Percentiles rank a stretch among this genome's conserved stretches.
phyloP scores from a whole-genome alignment of 1,140 invertebrate genomes.

The Venustaconcha ellipsiformis region DNA sequence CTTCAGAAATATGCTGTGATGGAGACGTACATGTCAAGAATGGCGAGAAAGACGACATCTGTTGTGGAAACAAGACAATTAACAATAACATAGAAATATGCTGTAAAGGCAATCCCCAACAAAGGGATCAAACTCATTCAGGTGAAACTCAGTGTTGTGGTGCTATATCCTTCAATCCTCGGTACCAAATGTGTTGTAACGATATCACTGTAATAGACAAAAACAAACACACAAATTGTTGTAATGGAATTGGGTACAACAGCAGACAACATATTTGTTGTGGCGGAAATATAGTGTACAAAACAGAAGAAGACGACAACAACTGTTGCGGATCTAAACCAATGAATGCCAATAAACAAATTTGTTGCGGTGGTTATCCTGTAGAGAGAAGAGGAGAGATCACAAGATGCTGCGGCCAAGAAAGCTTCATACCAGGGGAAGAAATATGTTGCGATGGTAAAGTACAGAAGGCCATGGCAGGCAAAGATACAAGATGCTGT shows the following conservation, averaged over 20 bases:
- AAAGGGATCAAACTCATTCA: neutral
- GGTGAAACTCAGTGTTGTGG: conserved; percentile 7
- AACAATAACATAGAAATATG: conserved; percentile 9
- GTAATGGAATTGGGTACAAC: conserved; percentile 7
- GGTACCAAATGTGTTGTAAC: conserved; percentile 15
- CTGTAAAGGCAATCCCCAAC: conserved; percentile 14
- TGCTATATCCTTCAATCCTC: conserved; percentile 1
- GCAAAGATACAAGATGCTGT: conserved; percentile 16
- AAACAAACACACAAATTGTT: conserved; percentile 5
- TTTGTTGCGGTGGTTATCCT: conserved; percentile 12
- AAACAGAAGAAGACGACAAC: conserved; percentile 6
- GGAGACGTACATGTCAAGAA: neutral
- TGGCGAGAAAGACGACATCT: conserved; percentile 4
- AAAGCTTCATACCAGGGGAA: neutral
- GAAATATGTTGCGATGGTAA: conserved; percentile 11
- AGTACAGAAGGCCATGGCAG: too few relatives aligned
- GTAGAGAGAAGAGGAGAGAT: too few relatives aligned
- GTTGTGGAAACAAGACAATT: conserved; percentile 15
- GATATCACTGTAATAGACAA: neutral
- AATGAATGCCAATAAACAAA: conserved; percentile 5
- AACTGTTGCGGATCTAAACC: conserved; percentile 12
- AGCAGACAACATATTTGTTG: conserved; percentile 9
- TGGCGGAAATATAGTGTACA: conserved; percentile 6
- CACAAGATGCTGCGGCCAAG: conserved; percentile 5
- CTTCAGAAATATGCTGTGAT: conserved; percentile 11